Conservation (phyloP, 2,888 invertebrate species). For the Protonemura montana region DNA sequence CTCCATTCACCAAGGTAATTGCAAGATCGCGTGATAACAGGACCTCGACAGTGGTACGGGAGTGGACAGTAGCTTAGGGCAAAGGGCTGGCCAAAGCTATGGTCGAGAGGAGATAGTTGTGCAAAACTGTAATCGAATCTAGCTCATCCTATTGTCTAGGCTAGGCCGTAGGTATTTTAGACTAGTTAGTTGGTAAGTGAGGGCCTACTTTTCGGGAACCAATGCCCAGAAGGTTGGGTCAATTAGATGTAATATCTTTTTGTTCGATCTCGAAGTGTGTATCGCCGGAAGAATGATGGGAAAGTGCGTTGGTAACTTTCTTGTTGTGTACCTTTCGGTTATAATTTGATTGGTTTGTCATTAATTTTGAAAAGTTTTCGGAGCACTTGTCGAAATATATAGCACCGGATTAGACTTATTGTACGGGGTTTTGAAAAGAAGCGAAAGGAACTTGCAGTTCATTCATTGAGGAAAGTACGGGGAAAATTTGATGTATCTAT, state of each 20-base stretch:
- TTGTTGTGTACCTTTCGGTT: not conserved
- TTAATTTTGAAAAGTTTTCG: not conserved
- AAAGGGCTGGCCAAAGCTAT: not conserved
- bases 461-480: too few relatives aligned
- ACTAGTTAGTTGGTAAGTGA: not conserved
- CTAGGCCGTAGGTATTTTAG: not conserved
- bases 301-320: not conserved
- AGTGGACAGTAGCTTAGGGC: not conserved
- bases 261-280: not conserved
- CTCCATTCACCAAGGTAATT: not conserved
- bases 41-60: not conserved
- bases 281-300: not conserved
- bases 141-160: conserved; percentile 2
- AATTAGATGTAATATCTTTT: not conserved
- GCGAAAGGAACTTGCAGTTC: too few relatives aligned
- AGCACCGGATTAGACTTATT: too few relatives aligned
- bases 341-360: not conserved
- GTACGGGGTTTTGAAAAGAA: too few relatives aligned
- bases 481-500: too few relatives aligned
- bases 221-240: not conserved
- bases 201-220: not conserved
- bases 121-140: not conserved
- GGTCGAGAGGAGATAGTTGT: not conserved
- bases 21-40: not conserved
- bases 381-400: not conserved